Evolutionary conservation across 1,140 invertebrate species (phyloP), one percentile per base, ranked within the genome.

Genomic region (Atta texana): DNA sequence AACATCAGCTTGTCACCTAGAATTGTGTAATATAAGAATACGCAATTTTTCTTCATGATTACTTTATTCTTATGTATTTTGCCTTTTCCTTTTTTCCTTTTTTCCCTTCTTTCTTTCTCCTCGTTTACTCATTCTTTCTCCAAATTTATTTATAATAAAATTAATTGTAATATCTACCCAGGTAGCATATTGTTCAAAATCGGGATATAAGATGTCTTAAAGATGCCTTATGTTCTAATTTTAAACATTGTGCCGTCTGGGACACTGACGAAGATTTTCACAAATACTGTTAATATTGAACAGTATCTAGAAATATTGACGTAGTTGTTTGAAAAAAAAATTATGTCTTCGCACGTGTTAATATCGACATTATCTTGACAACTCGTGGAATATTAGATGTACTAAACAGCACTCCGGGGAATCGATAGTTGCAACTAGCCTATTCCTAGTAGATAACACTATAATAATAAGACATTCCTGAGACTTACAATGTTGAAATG

Each of bases 401-500:
- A 24, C 21, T 57, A 44, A 82, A n/a, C 10, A 8, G 24, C 53
- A 31, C 39, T 49, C 6, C 69, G 39, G 39, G 53, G 39, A 84
- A 61, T 84, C 55, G 55, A 84, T 55, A 61, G n/a, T 74, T 31
- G 80, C 69, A 6, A 61, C 59, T 51, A 24, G 34, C 24, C 55
- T 34, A 74, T 24, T 61, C 53, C 18, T 34, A 16, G 39, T 28
- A 69, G 34, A 44, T 61, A 74, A 84, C 69, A n/a, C 18, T 49
- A 14, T 16, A 49, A 28, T 59, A 82, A 82, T 75, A 63, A 74
- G 39, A 6, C 24, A 84, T 84, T 69, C 69, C 55, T 61, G 80
- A 80, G 61, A 87, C 96, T 96, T 94, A 97, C 97, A 93, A 98
- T 96, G 91, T 97, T 97, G 89, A 98, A 98, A 92, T 98, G 97